Base-by-base conservation (phyloP, 2,888 invertebrate genomes). In the Oxyscelio sp. region DNA sequence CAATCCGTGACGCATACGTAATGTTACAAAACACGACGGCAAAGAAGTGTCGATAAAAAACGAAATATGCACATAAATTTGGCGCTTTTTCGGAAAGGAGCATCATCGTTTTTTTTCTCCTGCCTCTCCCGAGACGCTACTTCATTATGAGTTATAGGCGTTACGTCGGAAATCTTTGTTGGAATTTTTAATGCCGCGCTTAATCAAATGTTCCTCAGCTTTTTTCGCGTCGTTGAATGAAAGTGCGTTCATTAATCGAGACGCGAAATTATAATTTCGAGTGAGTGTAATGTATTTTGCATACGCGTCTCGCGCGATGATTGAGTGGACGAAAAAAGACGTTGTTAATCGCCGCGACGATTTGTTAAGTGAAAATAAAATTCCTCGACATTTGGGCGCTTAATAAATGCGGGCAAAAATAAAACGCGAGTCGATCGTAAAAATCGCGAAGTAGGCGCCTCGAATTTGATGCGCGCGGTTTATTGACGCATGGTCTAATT, bases 1-100 rank as follows among this genome's bases (percentile, higher is more conserved):
- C 78, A 73, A 78, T 83, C 73, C 78, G 61, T 83, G 83, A 83
- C 83, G 68, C 78, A 78, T 68, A 83, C 77, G 66, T 78, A 83
- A 77, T 82, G 71, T 66, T 77, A 77, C 73, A 52, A 71, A 77
- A 73, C 70, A 61, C 17, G 40, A 50, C 15, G 27, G 8, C 22
- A 63, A 75, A 77, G 45, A 21, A 9, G 43, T 40, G 40, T 15
- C 58, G 54, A 78, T 77, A 73, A 77, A 75, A 61, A 66, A 34
- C 34, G 65, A 75, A 74, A 75, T 78, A 77, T 83, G 71, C 54
- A 78, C 83, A 73, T 82, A 77, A 82, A 82, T 82, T 82, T 65
- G 8, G n/a, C 38, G 21, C 48, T 52, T 70, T 70, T 70, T 52
- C 31, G 65, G 58, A 38, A 61, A 40, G 50, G 40, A 45, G 17